Evolutionary conservation across 2,888 invertebrate species (phyloP), one percentile per base, ranked within the genome.

Genomic region (Coecobrya sp.): DNA sequence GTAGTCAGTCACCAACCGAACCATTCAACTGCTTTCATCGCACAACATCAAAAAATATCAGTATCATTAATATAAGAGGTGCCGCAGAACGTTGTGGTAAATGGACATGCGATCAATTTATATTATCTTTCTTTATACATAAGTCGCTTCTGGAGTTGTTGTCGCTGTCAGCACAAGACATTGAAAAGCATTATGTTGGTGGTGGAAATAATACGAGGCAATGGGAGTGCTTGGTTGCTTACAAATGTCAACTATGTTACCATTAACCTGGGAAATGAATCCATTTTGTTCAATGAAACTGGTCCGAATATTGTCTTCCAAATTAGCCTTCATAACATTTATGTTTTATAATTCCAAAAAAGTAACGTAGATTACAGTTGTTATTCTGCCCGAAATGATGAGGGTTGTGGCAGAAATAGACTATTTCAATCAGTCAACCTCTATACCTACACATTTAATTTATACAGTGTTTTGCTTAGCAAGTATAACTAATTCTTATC

Each of bases 81-180:
- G 13, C 59, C n/a, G 59, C 25, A 68, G 52, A 49, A 68, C 49
- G 45, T 49, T 22, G 19, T n/a, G n/a, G n/a, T n/a, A n/a, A 10
- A 45, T 10, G 30, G 88, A 81, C 79, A 81, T 65, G 81, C 88
- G 88, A 81, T 81, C 68, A 88, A 88, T 88, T 88, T 88, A 88
- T 88, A 81, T 73, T 62, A n/a, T 11, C 22, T 25, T 52, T 45
- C 68, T 49, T 11, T 16, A 10, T 25, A 36, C 27, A 73, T 13
- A 52, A 27, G 13, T 16, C 13, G 27, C 16, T 27, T 2, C n/a
- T 36, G 30, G 19, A 25, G 49, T 16, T 73, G 19, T 49, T 68
- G 68, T 49, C 68, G 85, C 70, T 85, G 85, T 68, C 85, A 85
- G 68, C 19, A 19, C 3, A 13, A 84, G 84, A 84, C 2, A 36